Evolutionary conservation across 1,140 invertebrate species (phyloP), one percentile per base, ranked within the genome.

Genomic region (Diorhabda carinulata): DNA sequence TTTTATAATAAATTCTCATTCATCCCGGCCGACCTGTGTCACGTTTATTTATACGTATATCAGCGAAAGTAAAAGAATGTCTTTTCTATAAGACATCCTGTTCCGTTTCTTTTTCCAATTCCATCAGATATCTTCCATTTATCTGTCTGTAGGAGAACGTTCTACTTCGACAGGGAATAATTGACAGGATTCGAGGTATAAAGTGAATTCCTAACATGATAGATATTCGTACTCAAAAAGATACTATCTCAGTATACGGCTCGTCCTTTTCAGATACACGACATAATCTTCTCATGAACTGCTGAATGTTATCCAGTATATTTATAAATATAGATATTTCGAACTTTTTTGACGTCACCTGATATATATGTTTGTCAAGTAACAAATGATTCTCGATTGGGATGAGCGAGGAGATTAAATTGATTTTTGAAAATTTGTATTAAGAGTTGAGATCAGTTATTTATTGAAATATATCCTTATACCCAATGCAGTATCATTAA

Each of bases 191-290:
- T 74, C 72, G 65, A 67, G 66, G 72, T 74, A 60, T 63, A 70
- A 74, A 74, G 72, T 74, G 72, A 74, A 74, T 74, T 72, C 70
- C 69, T 72, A 74, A 66, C 72, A 70, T 74, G 72, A 74, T 70
- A 70, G 68, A 74, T 72, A 69, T 64, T 41, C 61, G 72, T 72
- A 69, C 64, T 41, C 61, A 64, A 63, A 52, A 52, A 62, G 69
- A 70, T 70, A 41, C n/a, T 70, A 70, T 70, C 69, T 66, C 4
- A 45, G 60, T 7, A 43, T 44, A 8, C n/a, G 43, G 43, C 43
- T 8, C 43, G 7, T 5, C 61, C 47, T 52, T 52, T 62, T 42
- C 43, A 44, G 25, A 10, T 8, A n/a, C 43, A 62, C 43, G 61
- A 62, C 61, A 44, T 62, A 47, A 62, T 62, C 41, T 62, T 43